phyloP scores from a whole-genome alignment of 1,140 invertebrate genomes.

The Lasioglossum albipes region DNA sequence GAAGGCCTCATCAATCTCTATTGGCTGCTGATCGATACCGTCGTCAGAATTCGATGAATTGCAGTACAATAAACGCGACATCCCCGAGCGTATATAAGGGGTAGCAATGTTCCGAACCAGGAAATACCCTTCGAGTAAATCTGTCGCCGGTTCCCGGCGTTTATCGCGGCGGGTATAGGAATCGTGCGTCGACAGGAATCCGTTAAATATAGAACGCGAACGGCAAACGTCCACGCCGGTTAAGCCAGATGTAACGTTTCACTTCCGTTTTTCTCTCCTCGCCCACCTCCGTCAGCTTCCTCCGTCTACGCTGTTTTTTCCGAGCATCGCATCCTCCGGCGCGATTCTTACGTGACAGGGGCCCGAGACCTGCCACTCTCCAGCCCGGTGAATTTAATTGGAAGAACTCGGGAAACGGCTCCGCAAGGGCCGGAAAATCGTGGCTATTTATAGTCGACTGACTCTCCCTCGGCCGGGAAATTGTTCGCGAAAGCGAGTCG shows the following conservation, averaged over 20 bases:
- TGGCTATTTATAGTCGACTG: too few relatives aligned
- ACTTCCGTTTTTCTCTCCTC: conserved; percentile 66
- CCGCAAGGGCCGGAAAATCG: too few relatives aligned
- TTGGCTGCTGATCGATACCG: too few relatives aligned
- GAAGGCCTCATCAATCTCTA: too few relatives aligned
- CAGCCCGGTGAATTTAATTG: too few relatives aligned
- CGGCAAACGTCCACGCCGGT: conserved; percentile 46
- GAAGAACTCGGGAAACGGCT: background rate
- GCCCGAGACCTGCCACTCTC: background rate
- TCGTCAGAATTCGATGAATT: too few relatives aligned
- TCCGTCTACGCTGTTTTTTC: background rate
- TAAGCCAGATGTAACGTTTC: conserved; percentile 74
- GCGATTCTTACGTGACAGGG: conserved; percentile 2
- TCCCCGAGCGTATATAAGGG: too few relatives aligned
- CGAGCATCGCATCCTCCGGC: background rate
- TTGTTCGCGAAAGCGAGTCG: conserved; percentile 5
- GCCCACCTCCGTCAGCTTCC: background rate
- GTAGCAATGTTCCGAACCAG: too few relatives aligned
- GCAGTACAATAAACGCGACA: too few relatives aligned
- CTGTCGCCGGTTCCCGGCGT: conserved; percentile 63
- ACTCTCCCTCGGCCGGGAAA: background rate
- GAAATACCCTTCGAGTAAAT: conserved; percentile 61
- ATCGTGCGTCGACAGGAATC: conserved; percentile 60
- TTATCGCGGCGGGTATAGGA: conserved; percentile 64
- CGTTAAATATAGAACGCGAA: conserved; percentile 64